phyloP scores from a whole-genome alignment of 2,113 vertebrate species.

The Seriola quinqueradiata region DNA sequence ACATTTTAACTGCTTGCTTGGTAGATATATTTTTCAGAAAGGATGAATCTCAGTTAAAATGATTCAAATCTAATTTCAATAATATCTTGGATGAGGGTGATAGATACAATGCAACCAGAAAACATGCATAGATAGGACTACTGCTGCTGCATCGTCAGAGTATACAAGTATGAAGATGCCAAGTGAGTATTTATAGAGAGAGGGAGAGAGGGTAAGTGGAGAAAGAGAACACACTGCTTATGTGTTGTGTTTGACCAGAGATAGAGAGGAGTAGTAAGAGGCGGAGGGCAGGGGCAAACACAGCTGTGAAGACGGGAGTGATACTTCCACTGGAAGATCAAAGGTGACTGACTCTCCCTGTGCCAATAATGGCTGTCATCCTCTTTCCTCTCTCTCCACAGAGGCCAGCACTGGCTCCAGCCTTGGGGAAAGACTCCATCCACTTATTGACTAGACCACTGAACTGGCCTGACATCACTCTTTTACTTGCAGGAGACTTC shows the following conservation, averaged over 20 bases:
- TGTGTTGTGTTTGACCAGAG: conserved; percentile 49
- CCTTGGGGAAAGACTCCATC: conserved; percentile 33
- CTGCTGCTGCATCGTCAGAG: conserved; percentile 11
- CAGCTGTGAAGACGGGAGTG: conserved; percentile 70
- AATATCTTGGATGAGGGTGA: neutral
- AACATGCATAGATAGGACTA: neutral
- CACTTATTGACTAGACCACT: conserved; percentile 44
- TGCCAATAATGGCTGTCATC: conserved; percentile 61
- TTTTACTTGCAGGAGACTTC: conserved; percentile 51
- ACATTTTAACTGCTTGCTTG: neutral
- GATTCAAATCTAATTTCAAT: neutral
- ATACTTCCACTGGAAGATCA: conserved; percentile 72
- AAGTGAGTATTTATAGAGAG: conserved; percentile 21
- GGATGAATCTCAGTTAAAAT: neutral
- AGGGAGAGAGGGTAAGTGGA: conserved; percentile 18
- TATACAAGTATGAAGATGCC: conserved; percentile 4
- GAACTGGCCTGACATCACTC: conserved; percentile 68
- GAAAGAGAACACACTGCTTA: conserved; percentile 38
- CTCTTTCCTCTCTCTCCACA: conserved; percentile 42
- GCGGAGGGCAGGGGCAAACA: conserved; percentile 63
- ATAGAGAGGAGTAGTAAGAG: conserved; percentile 25
- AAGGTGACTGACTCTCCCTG: conserved; percentile 64
- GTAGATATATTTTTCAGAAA: conserved; percentile 5
- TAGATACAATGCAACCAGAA: neutral
- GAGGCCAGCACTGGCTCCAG: conserved; percentile 46